A percentile compares a stretch with the other conserved stretches of the same genome.
phyloP scores from a whole-genome alignment of 2,888 invertebrate species.

The Hirtodrosophila confusa region DNA sequence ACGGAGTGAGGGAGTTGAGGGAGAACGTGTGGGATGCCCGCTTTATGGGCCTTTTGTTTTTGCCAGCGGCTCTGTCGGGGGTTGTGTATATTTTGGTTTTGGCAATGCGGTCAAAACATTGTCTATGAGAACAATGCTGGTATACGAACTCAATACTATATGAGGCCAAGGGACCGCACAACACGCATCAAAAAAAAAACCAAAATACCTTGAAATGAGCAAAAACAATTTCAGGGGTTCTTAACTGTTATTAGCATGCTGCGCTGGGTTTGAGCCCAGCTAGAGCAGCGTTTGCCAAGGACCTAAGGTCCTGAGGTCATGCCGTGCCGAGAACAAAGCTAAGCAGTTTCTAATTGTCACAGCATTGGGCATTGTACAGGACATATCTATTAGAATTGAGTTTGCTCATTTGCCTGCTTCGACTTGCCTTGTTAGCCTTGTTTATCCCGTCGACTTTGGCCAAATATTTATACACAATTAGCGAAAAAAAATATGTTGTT shows the following conservation, averaged over 20 bases:
- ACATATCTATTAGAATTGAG: constrained; percentile 39
- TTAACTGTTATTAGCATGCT: constrained; percentile 79
- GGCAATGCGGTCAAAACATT: constrained; percentile 83
- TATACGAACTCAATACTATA: constrained; percentile 3
- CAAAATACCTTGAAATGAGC: constrained; percentile 76
- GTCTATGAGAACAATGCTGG: constrained; percentile 70
- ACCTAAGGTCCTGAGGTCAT: constrained; percentile 1
- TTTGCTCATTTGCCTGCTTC: constrained; percentile 44
- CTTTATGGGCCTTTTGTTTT: constrained; percentile 40
- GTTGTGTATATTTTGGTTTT: constrained; percentile 77
- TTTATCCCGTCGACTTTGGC: constrained; percentile 21
- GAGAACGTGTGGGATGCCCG: neutral
- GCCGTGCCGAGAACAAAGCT: constrained; percentile 52
- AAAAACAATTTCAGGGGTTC: constrained; percentile 48
- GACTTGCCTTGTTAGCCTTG: constrained; percentile 14
- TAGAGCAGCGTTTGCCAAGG: neutral
- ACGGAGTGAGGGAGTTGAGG: constrained; percentile 34
- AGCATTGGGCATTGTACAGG: constrained; percentile 18
- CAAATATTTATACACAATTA: constrained; percentile 78
- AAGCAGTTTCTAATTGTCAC: constrained; percentile 76
- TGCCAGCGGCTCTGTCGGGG: constrained; percentile 38
- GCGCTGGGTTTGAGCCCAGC: constrained; percentile 20
- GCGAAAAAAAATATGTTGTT: constrained; percentile 46
- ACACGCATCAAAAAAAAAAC: constrained; percentile 22
- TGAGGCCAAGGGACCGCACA: constrained; percentile 63